Conservation (phyloP, 2,888 invertebrate genomes). For the Hesperia comma region DNA sequence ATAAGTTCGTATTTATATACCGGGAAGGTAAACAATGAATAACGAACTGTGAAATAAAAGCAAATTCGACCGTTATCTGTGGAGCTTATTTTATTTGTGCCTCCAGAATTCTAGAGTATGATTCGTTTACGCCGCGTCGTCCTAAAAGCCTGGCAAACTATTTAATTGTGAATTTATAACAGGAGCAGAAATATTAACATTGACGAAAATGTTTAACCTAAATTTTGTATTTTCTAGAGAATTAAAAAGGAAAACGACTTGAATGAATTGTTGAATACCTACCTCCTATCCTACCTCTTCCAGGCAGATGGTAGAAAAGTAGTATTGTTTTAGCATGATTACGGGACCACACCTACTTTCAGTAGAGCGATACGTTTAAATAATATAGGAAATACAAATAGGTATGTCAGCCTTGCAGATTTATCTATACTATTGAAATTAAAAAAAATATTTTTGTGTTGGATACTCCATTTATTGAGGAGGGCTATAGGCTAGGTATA, state of each 20-base stretch:
- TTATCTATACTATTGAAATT: no score
- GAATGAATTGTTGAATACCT: no score
- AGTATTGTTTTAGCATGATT: no score
- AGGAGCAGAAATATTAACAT: conserved; percentile 15
- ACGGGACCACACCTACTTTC: no score
- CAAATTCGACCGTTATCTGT: conserved; percentile 49
- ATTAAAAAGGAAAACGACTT: background rate
- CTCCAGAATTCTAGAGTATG: conserved; percentile 31
- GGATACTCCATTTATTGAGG: no score
- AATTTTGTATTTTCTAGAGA: background rate
- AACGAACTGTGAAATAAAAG: conserved; percentile 62
- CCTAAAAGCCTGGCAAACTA: conserved; percentile 23
- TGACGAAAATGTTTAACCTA: conserved; percentile 10
- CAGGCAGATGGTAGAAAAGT: background rate
- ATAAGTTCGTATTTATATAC: conserved; percentile 52
- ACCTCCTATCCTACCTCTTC: no score
- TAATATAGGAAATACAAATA: no score
- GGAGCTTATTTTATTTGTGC: conserved; percentile 43
- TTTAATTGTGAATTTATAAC: conserved; percentile 25
- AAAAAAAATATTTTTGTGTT: no score
- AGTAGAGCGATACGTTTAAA: no score
- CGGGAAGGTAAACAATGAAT: conserved; percentile 54
- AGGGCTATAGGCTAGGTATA: no score
- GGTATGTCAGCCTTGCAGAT: no score
- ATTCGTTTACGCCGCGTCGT: conserved; percentile 35